phyloP scores from a whole-genome alignment of 1,140 invertebrate genomes.

The Scaptomyza pallida region DNA sequence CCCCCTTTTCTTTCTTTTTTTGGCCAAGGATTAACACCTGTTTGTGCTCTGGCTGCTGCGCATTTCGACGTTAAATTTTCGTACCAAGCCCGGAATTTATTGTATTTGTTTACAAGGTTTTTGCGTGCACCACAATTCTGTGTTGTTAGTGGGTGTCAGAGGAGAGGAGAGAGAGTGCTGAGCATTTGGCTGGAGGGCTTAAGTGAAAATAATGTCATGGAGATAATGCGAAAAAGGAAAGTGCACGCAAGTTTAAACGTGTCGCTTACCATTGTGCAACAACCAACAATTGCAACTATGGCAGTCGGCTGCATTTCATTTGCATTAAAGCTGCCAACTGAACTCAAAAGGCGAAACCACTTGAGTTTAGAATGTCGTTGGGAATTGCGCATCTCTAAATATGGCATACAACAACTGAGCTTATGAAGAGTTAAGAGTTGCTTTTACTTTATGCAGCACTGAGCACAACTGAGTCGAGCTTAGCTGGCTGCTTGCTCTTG shows the following conservation, averaged over 20 bases:
- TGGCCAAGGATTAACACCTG: slow-evolving; percentile 74
- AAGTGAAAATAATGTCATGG: slow-evolving; percentile 65
- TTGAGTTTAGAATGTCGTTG: slow-evolving; percentile 37
- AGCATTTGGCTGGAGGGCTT: slow-evolving; percentile 59
- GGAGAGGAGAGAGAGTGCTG: slow-evolving; percentile 7
- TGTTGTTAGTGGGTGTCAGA: not conserved
- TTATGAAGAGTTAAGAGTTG: slow-evolving; percentile 29
- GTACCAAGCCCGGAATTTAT: slow-evolving; percentile 73
- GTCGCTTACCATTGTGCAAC: slow-evolving; percentile 19
- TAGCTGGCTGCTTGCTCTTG: not conserved
- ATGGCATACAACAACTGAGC: slow-evolving; percentile 1
- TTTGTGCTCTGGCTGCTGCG: slow-evolving; percentile 56
- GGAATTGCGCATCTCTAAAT: slow-evolving; percentile 18
- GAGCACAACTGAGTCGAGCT: not conserved
- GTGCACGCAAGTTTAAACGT: slow-evolving; percentile 47
- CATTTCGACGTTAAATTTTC: slow-evolving; percentile 51
- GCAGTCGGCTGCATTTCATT: slow-evolving; percentile 58
- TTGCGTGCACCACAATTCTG: slow-evolving; percentile 70
- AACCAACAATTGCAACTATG: slow-evolving; percentile 7
- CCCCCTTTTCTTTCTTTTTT: slow-evolving; percentile 15
- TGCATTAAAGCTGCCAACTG: slow-evolving; percentile 65
- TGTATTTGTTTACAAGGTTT: slow-evolving; percentile 81
- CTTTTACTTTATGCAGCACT: slow-evolving; percentile 11
- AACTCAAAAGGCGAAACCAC: slow-evolving; percentile 18
- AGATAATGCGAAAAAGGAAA: slow-evolving; percentile 77